Percentiles rank a stretch among this genome's conserved stretches.
These are phyloP conservation scores for Forbesichthys papilliferus DNA, from an alignment of 2,113 vertebrate species.

Conservation along the genomic window DNA sequence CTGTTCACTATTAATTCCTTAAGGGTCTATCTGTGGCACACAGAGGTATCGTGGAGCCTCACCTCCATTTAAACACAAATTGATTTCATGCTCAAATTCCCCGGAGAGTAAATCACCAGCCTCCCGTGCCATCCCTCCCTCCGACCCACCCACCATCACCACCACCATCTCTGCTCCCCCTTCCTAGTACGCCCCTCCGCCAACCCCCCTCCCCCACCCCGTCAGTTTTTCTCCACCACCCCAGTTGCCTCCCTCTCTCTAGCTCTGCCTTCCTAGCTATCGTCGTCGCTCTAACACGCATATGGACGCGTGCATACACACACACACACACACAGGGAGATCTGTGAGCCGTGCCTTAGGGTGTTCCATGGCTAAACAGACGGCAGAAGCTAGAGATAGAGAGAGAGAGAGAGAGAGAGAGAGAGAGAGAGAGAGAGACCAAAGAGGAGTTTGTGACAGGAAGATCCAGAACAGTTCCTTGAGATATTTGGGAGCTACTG, in stretches of 20 bases:
- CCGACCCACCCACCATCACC: slow-evolving; percentile 14
- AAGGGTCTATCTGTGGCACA: slow-evolving; percentile 47
- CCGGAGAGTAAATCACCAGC: slow-evolving; percentile 41
- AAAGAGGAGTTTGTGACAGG: background rate
- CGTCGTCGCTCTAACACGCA: slow-evolving; percentile 6
- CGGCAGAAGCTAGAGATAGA: slow-evolving; percentile 7
- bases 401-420: background rate
- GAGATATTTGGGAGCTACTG: no score
- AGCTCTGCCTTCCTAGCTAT: background rate
- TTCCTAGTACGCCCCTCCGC: background rate
- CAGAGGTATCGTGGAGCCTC: slow-evolving; percentile 30
- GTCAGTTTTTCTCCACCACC: slow-evolving; percentile 7
- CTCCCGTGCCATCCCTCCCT: slow-evolving; percentile 3
- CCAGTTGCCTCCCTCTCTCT: background rate
- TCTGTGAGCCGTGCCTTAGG: background rate
- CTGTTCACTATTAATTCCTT: slow-evolving; percentile 29
- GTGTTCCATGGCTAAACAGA: slow-evolving; percentile 32
- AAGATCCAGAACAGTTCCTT: no score
- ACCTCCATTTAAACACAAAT: slow-evolving; percentile 57
- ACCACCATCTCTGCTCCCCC: slow-evolving; percentile 4
- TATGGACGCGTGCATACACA: slow-evolving; percentile 1
- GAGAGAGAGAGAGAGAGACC: background rate
- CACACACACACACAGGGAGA: slow-evolving; percentile 20
- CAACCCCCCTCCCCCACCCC: slow-evolving; percentile 14
- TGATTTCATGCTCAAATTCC: slow-evolving; percentile 61